Conservation (phyloP, 1,140 invertebrate genomes). For the Rhyacophila brunnea region DNA sequence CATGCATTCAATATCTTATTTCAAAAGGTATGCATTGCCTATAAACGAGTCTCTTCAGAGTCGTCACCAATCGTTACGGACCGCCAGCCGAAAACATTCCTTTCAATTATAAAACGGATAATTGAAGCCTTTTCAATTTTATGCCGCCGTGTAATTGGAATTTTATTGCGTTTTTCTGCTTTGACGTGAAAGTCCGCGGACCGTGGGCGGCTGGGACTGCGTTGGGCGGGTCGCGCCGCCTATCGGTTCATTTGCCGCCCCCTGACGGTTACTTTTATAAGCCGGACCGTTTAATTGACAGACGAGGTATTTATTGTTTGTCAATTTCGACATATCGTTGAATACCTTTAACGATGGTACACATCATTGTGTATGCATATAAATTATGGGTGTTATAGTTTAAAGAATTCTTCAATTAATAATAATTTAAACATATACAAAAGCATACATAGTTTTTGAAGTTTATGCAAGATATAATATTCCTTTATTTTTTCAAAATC, state of each 20-base stretch:
- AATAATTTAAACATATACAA: too few species aligned
- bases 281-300: too few species aligned
- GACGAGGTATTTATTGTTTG: too few species aligned
- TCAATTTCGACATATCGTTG: too few species aligned
- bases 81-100: slow-evolving; percentile 9
- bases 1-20: background rate
- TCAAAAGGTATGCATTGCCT: background rate
- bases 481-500: too few species aligned
- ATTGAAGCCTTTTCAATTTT: slow-evolving; percentile 33
- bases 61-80: background rate
- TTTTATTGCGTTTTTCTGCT: slow-evolving; percentile 32
- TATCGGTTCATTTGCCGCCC: slow-evolving; percentile 15
- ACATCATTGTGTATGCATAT: too few species aligned
- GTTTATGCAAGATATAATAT: too few species aligned
- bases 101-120: slow-evolving; percentile 28
- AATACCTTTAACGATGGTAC: too few species aligned
- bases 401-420: too few species aligned
- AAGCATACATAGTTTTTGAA: too few species aligned
- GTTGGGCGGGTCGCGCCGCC: background rate
- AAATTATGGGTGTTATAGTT: too few species aligned
- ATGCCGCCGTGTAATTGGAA: slow-evolving; percentile 27
- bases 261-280: background rate
- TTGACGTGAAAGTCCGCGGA: slow-evolving; percentile 12
- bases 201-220: background rate
- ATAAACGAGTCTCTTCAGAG: background rate